Base-by-base conservation (phyloP, 2,113 vertebrate species). In the Greenwoodochromis staneri region DNA sequence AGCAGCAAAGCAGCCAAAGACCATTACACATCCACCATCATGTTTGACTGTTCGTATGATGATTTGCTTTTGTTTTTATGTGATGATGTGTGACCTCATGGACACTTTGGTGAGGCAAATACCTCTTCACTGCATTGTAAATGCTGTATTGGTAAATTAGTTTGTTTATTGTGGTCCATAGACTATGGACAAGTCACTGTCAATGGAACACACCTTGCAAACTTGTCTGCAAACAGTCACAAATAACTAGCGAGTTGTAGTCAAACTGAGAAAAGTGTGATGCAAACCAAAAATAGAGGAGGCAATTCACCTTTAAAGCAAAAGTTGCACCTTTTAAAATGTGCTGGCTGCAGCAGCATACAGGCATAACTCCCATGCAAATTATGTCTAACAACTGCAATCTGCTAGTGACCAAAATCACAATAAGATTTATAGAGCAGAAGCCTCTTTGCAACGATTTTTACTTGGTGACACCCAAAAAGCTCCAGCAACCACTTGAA, bases 161-260 rank as follows among this genome's bases (percentile, higher is more conserved):
- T 36, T 2, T 63, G 10, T 66, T 36, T 66, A 66, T 5, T 36
- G n/a, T 66, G 0, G 10, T 66, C 61, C 61, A 36, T 12, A 5
- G 17, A n/a, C 17, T 2, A 36, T 66, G 31, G 3, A 3, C 10
- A 0, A 0, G 17, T 38, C 31, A n/a, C 1, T 66, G 31, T 11
- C 61, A 1, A 36, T 38, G 31, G 6, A n/a, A 66, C 61, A 36
- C 31, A 38, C 31, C 10, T 36, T 36, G 59, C 59, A 63, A 63
- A 63, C 6, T 1, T 66, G 61, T 36, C 61, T 36, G 31, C 10
- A 66, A 66, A 36, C 1, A 66, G 61, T 66, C 10, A 36, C 61
- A 66, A 66, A 66, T 66, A 36, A 66, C 31, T n/a, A 0, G 2
- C 4, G 1, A n/a, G 17, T 7, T 66, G 0, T 36, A 36, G 61